Evolutionary conservation across 1,140 invertebrate genomes (phyloP).

Genomic region (Bombyx mori): DNA sequence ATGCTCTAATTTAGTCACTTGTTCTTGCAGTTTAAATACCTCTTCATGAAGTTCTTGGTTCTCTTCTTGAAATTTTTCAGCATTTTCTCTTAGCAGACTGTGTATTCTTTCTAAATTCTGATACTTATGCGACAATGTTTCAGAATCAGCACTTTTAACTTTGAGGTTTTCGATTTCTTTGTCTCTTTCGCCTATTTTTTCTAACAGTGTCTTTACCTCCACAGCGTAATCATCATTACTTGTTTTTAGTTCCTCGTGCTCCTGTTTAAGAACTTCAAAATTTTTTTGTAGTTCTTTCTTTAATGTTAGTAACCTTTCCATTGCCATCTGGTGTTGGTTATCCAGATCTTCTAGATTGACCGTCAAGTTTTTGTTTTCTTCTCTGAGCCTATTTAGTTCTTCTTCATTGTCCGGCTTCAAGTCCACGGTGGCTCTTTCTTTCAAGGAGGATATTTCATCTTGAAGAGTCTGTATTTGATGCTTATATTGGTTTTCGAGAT

Average conservation of each 20-base stretch:
- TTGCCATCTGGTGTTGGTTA: slow-evolving; percentile 78
- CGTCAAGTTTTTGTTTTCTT: slow-evolving; percentile 72
- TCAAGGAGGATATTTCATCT: slow-evolving; percentile 59
- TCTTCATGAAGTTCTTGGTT: slow-evolving; percentile 69
- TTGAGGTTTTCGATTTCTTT: slow-evolving; percentile 46
- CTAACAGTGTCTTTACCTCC: slow-evolving; percentile 59
- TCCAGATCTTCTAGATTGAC: slow-evolving; percentile 80
- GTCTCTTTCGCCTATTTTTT: slow-evolving; percentile 66
- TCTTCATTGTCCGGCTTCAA: slow-evolving; percentile 28
- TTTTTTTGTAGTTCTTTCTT: slow-evolving; percentile 77
- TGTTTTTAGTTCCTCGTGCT: slow-evolving; percentile 70
- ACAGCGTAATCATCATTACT: slow-evolving; percentile 63
- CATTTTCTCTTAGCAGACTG: slow-evolving; percentile 56
- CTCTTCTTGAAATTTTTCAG: slow-evolving; percentile 64
- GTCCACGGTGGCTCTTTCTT: slow-evolving; percentile 29
- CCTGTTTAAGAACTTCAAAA: slow-evolving; percentile 69
- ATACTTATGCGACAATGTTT: slow-evolving; percentile 62
- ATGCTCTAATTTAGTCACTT: slow-evolving; percentile 60
- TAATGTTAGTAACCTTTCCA: slow-evolving; percentile 75
- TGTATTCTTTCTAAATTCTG: slow-evolving; percentile 65
- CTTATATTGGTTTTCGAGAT: slow-evolving; percentile 42
- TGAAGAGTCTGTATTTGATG: slow-evolving; percentile 50
- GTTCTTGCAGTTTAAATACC: slow-evolving; percentile 64
- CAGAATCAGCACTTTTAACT: slow-evolving; percentile 38
- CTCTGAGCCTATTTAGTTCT: slow-evolving; percentile 48